Base-by-base conservation (phyloP, 2,113 vertebrate genomes). In the Hemicordylus capensis region DNA sequence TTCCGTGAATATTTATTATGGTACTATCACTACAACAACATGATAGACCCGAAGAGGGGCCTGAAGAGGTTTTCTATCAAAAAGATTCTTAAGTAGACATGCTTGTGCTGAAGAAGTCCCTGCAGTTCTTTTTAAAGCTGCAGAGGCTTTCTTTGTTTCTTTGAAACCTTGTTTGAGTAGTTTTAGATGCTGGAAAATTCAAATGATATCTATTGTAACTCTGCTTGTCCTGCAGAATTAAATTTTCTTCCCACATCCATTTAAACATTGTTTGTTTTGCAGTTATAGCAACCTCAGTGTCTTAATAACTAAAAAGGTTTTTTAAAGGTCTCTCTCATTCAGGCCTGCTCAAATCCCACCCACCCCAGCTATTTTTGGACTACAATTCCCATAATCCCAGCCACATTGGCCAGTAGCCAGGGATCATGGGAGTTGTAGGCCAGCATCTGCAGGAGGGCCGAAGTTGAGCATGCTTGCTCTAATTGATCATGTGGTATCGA, bases 231-330 rank as follows among this genome's bases (percentile, higher is more conserved):
- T 80, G 46, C 64, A 44, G 1, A 81, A 74, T 80, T 89, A 42
- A 34, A 26, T 19, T n/a, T n/a, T 2, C 48, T 20, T 85, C 87
- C 87, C 44, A 11, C 20, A 80, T 37, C 80, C 44, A 24, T 56
- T 56, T 84, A 22, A 37, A 70, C 19, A 22, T 67, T 90, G 64
- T 92, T 85, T 85, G 4, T 59, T n/a, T 26, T 85, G 19, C 31
- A 1, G 0, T 42, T 82, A 72, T 2, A 64, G 39, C 69, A 42
- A 72, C 70, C 58, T 42, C 2, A 26, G 87, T 82, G 44, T 79
- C 0, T 70, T 80, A 76, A n/a, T n/a, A n/a, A n/a, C 28, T 51
- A 77, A 89, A 88, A 22, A 0, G 48, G 6, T 54, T 54, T 15
- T 51, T 17, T 54, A 54, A 15, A 54, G 51, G 51, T n/a, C n/a